Evolutionary conservation across 2,113 vertebrate species (phyloP), one percentile per base, ranked within the genome.

Genomic region (Cacatua alba): DNA sequence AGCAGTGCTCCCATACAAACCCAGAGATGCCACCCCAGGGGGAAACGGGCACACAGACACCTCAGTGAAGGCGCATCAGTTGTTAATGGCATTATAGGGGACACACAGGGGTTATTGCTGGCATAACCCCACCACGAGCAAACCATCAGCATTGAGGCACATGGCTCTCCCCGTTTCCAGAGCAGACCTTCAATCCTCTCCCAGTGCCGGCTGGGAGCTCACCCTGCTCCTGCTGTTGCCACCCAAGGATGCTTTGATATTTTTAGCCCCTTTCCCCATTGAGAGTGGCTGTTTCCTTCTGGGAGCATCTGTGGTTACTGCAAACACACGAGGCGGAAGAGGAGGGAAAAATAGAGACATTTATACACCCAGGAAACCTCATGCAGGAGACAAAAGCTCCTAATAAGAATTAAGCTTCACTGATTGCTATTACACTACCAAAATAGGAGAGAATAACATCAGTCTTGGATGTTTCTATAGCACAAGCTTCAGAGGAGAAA

Each of bases 241-340:
- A 90, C 1, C 85, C 55, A 78, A 80, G 21, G 83, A 82, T 51
- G 35, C 13, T 37, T 26, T 0, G 51, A 1, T 95, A 96, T 96
- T 96, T 97, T 97, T 95, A 95, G 62, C 23, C 80, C 68, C 52
- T 46, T 79, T 71, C 18, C 41, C 89, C 52, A 17, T 9, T 37
- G 48, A 90, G 43, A 82, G 64, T 0, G 6, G 57, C 65, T 86
- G 60, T 29, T 89, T 89, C 74, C 81, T 95, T 75, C 86, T 5
- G 11, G 72, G 65, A 92, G 92, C 89, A 76, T 92, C 83, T 91
- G 93, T 37, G 81, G 84, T 68, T 94, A 71, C 6, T 79, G 83
- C 81, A 91, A 76, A 84, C 52, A 59, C 33, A 59, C 1, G 1
- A 55, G 24, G 71, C 10, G 1, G 88, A 96, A 96, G 37, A 80